phyloP scores from a whole-genome alignment of 2,113 vertebrate species.

The Pedetes capensis region DNA sequence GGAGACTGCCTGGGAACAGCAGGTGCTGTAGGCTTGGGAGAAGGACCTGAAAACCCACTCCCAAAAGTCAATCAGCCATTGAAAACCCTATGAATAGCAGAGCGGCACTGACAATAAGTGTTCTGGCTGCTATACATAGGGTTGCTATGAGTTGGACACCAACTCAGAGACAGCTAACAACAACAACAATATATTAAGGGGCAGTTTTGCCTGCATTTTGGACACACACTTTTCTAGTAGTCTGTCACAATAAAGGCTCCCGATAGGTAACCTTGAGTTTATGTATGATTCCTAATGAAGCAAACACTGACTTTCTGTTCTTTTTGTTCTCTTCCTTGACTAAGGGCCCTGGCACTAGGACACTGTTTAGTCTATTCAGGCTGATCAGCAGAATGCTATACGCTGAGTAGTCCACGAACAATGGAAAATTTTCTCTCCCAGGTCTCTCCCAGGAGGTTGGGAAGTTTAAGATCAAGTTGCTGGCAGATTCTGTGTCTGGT shows the following conservation, averaged over 20 bases:
- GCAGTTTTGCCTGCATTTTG: background rate
- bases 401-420: no score
- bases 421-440: background rate
- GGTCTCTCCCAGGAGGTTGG: background rate
- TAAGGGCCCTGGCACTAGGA: background rate
- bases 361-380: background rate
- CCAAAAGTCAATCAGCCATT: no score
- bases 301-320: background rate
- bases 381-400: background rate
- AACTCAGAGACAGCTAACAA: no score
- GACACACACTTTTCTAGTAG: background rate
- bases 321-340: background rate
- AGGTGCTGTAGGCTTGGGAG: no score
- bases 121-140: no score
- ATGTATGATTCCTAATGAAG: background rate
- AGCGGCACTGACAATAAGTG: no score
- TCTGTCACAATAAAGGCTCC: background rate
- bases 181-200: no score
- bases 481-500: background rate
- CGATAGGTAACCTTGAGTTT: background rate
- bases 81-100: no score
- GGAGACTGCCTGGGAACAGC: no score
- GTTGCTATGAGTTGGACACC: no score
- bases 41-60: no score
- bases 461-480: background rate